Evolutionary conservation across 2,888 invertebrate species (phyloP).

Genomic region (Noctua fimbriata): DNA sequence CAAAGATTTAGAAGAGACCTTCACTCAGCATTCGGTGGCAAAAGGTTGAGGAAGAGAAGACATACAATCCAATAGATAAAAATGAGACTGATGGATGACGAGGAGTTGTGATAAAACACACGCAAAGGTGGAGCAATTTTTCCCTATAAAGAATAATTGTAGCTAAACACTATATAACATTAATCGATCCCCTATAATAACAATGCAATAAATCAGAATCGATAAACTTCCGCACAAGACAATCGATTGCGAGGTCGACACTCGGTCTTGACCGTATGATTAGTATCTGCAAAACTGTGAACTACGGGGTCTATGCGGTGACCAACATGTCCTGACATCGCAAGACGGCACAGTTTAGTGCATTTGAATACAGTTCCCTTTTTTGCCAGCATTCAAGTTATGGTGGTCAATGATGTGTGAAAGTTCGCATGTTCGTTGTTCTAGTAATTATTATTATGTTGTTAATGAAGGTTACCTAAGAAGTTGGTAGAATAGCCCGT

Average conservation of each 20-base stretch:
- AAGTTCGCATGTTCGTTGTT: constrained; percentile 20
- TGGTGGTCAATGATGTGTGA: constrained; percentile 30
- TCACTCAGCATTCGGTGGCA: too few relatives aligned
- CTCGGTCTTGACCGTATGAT: constrained; percentile 49
- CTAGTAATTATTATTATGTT: constrained; percentile 31
- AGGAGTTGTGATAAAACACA: not conserved
- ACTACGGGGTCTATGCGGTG: not conserved
- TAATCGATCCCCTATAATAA: constrained; percentile 22
- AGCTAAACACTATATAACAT: not conserved
- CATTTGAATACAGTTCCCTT: constrained; percentile 14
- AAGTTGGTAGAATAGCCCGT: not conserved
- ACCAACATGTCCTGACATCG: not conserved
- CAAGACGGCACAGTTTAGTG: too few relatives aligned
- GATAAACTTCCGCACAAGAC: constrained; percentile 54
- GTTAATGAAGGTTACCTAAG: constrained; percentile 23
- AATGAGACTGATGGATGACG: too few relatives aligned
- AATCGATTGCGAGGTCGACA: constrained; percentile 45
- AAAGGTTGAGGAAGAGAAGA: too few relatives aligned
- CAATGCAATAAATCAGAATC: constrained; percentile 46
- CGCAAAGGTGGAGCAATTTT: not conserved
- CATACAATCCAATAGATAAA: not conserved
- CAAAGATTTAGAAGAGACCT: too few relatives aligned
- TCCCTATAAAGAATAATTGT: not conserved
- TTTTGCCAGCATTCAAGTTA: constrained; percentile 9
- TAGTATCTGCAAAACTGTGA: constrained; percentile 26